Evolutionary conservation across 2,113 vertebrate genomes (phyloP).

Genomic region (pig (Sus scrofa)): T2T-Sscrofa CM000812.6:86762001-86762500

Average conservation of each 20-base stretch:
- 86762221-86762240: background rate
- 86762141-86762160: background rate
- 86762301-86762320: background rate
- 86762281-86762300: conserved; percentile 4
- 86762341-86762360: background rate
- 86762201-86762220: background rate
- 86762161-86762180: background rate
- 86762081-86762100: background rate
- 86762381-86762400: background rate
- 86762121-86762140: background rate
- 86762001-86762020: no score
- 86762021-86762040: no score
- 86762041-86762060: background rate
- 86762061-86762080: conserved; percentile 12
- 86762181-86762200: background rate
- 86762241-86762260: background rate
- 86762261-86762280: background rate
- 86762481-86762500: background rate
- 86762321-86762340: background rate
- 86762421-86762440: background rate
- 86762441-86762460: background rate
- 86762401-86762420: background rate
- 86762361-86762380: conserved; percentile 7
- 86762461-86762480: background rate
- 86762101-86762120: background rate